Conservation (phyloP, 2,888 invertebrate genomes). For the Schizaphis graminum region DNA sequence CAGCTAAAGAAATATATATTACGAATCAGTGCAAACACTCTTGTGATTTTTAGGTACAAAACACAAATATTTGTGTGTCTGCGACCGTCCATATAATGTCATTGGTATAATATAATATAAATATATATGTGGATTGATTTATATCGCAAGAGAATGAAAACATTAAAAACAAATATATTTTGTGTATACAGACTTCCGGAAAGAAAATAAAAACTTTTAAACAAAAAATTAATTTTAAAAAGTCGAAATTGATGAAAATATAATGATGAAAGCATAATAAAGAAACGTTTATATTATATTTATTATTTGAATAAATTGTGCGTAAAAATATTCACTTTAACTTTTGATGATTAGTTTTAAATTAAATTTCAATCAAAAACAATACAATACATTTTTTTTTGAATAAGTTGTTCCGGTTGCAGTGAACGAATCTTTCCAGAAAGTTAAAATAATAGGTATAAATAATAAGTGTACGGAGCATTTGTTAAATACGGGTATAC, state of each 20-base stretch:
- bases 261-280: not conserved
- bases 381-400: not conserved
- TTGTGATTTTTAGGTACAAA: not conserved
- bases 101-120: not conserved
- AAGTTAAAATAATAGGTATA: not conserved
- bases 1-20: not conserved
- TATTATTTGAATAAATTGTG: constrained; percentile 9
- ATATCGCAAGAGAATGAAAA: not conserved
- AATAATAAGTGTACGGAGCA: not conserved
- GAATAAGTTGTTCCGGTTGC: not conserved
- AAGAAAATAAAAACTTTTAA: not conserved
- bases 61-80: not conserved
- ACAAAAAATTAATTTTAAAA: not conserved
- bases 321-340: not conserved
- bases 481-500: not conserved
- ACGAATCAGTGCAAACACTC: not conserved
- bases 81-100: not conserved
- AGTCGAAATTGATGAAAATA: not conserved
- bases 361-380: not conserved
- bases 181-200: not conserved
- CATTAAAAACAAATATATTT: not conserved
- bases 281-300: not conserved
- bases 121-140: not conserved
- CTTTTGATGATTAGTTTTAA: not conserved
- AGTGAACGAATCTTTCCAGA: not conserved